Percentiles rank a stretch among this genome's conserved stretches.
Conservation (phyloP, 2,888 invertebrate genomes). For the Zaprionus obscuricornis region DNA sequence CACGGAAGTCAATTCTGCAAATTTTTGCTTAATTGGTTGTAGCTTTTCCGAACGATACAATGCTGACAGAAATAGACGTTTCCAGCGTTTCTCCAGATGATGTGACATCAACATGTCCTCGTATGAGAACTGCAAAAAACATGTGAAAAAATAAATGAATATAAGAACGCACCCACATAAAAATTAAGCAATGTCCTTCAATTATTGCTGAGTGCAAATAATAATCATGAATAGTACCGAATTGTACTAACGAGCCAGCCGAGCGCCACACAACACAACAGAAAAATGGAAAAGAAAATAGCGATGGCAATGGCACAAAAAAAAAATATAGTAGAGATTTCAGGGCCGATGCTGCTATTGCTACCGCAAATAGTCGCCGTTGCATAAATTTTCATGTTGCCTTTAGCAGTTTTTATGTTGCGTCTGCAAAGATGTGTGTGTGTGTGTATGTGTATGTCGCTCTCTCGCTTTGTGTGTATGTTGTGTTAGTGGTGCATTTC, state of each 20-base stretch:
- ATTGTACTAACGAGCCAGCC: slow-evolving; percentile 61
- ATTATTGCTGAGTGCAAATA: slow-evolving; percentile 75
- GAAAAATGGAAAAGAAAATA: slow-evolving; percentile 11
- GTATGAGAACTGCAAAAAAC: slow-evolving; percentile 79
- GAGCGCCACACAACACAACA: slow-evolving; percentile 26
- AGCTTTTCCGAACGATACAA: slow-evolving; percentile 88
- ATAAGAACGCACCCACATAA: slow-evolving; percentile 32
- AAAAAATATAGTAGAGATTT: slow-evolving; percentile 53
- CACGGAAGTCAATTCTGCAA: slow-evolving; percentile 90
- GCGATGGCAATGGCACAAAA: no score
- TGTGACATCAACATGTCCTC: slow-evolving; percentile 84
- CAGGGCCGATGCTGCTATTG: no score
- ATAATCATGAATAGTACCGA: slow-evolving; percentile 75
- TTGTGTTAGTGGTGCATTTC: slow-evolving; percentile 29
- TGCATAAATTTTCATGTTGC: slow-evolving; percentile 68
- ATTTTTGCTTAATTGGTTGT: slow-evolving; percentile 93
- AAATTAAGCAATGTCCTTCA: slow-evolving; percentile 69
- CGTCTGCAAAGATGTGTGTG: slow-evolving; percentile 5
- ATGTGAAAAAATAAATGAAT: not conserved
- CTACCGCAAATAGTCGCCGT: slow-evolving; percentile 39
- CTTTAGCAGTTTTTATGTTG: slow-evolving; percentile 34
- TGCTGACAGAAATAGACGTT: slow-evolving; percentile 87
- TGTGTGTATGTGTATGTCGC: slow-evolving; percentile 32
- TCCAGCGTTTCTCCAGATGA: slow-evolving; percentile 88
- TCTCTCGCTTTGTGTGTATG: slow-evolving; percentile 8